Evolutionary conservation across 2,797 vertebrate genomes (phyloP).

Genomic region (Danio jaintianensis): DNA sequence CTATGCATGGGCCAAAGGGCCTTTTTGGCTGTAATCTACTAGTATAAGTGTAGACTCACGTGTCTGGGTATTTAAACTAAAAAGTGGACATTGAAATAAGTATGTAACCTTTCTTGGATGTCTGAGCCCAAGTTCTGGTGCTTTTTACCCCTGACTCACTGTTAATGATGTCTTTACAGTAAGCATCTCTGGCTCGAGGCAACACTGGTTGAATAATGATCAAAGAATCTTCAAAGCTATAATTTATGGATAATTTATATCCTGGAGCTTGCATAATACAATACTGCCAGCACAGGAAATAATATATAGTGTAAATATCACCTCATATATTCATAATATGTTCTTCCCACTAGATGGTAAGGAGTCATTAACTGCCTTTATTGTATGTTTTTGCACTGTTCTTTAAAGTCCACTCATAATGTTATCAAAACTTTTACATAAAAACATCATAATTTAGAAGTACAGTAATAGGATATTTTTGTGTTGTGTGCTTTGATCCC

Average conservation of each 20-base stretch:
- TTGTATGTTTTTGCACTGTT: too few species aligned
- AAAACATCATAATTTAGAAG: too few species aligned
- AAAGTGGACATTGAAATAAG: background rate
- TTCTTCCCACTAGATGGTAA: background rate
- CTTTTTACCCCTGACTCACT: background rate
- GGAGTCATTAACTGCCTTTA: too few species aligned
- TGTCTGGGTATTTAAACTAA: background rate
- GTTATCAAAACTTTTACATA: too few species aligned
- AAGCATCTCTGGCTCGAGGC: background rate
- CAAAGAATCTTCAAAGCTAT: background rate
- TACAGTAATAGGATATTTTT: too few species aligned
- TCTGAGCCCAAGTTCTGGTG: background rate
- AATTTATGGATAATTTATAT: background rate
- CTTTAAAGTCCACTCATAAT: too few species aligned
- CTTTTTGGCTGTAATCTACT: background rate
- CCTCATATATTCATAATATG: background rate
- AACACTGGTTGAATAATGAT: background rate
- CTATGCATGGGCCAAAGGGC: too few species aligned
- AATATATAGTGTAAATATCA: background rate
- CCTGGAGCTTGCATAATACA: background rate
- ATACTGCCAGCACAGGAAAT: background rate
- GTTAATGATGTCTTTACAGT: background rate
- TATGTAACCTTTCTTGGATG: background rate
- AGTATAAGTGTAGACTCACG: background rate
- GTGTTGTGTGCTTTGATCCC: too few species aligned